These are phyloP conservation scores for Drosophila novamexicana DNA, from an alignment of 1,140 invertebrate genomes.

Conservation along the genomic window DNA sequence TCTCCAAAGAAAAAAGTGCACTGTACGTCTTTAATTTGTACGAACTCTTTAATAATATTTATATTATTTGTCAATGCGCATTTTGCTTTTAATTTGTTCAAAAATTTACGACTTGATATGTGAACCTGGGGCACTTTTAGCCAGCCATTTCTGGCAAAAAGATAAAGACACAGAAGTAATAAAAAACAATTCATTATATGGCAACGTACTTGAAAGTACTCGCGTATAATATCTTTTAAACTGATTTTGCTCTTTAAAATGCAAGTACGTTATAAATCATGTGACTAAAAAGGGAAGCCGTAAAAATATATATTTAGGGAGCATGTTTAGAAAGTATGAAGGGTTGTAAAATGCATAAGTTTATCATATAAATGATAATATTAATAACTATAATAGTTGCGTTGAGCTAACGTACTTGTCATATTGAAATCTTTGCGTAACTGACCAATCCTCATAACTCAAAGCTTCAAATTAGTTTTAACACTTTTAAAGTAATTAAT, in stretches of 20 bases:
- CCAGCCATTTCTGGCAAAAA: slow-evolving; percentile 10
- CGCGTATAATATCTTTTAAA: slow-evolving; percentile 1
- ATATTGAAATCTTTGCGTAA: not conserved
- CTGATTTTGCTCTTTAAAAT: not conserved
- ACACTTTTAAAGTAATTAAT: slow-evolving; percentile 1
- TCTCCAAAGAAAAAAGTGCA: not conserved
- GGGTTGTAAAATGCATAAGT: too few species aligned
- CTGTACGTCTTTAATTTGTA: not conserved
- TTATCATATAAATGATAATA: not conserved
- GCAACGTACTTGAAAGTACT: slow-evolving; percentile 18
- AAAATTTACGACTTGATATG: slow-evolving; percentile 15
- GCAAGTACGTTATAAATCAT: slow-evolving; percentile 5
- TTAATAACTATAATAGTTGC: not conserved
- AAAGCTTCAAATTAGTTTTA: slow-evolving; percentile 12
- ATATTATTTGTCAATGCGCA: slow-evolving; percentile 26
- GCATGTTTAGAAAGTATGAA: not conserved
- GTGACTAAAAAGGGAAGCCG: slow-evolving; percentile 1
- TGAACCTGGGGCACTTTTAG: slow-evolving; percentile 19
- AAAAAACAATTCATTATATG: slow-evolving; percentile 12
- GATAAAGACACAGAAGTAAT: slow-evolving; percentile 1
- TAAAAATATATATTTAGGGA: not conserved
- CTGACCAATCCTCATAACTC: slow-evolving; percentile 8
- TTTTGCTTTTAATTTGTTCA: slow-evolving; percentile 16
- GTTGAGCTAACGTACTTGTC: too few species aligned
- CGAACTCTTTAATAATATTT: not conserved